Percentiles rank a stretch among this genome's conserved stretches.
Evolutionary conservation across 2,888 invertebrate genomes (phyloP).

Genomic region (Cheilosia vulpina): DNA sequence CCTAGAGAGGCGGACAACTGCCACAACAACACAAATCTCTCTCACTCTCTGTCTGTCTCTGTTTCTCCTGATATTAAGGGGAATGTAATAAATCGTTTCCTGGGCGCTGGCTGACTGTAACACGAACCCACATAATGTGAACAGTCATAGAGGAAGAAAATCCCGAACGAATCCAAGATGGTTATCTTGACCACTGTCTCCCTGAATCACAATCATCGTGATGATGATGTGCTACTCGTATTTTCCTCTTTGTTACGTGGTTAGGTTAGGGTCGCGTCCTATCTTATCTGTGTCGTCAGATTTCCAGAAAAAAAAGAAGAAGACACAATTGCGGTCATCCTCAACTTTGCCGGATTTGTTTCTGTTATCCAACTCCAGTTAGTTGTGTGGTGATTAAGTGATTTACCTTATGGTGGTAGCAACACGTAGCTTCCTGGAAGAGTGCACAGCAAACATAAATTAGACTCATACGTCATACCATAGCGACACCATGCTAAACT

Average conservation of each 20-base stretch:
- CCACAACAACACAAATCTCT: conserved; percentile 54
- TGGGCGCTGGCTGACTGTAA: conserved; percentile 56
- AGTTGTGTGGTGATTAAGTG: conserved; percentile 49
- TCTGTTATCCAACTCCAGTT: conserved; percentile 44
- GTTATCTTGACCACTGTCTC: conserved; percentile 70
- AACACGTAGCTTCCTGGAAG: conserved; percentile 58
- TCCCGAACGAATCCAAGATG: conserved; percentile 55
- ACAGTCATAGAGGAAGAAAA: conserved; percentile 52
- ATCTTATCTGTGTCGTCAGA: conserved; percentile 53
- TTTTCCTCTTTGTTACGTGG: conserved; percentile 37
- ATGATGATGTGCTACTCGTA: conserved; percentile 73
- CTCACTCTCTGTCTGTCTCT: neutral
- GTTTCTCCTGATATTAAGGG: conserved; percentile 13
- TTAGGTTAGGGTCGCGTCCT: conserved; percentile 34
- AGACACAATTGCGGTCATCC: conserved; percentile 51
- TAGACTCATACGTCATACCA: neutral
- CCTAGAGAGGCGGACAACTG: conserved; percentile 61
- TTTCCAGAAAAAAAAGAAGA: conserved; percentile 48
- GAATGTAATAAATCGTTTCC: conserved; percentile 69
- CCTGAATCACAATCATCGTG: conserved; percentile 60
- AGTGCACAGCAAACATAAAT: conserved; percentile 28
- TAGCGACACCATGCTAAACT: conserved; percentile 15
- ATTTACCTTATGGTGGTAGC: conserved; percentile 28
- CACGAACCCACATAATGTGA: conserved; percentile 63
- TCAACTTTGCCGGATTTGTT: conserved; percentile 39